phyloP scores from a whole-genome alignment of 2,797 vertebrate species.

The Microctenopoma stevenorrisi region DNA sequence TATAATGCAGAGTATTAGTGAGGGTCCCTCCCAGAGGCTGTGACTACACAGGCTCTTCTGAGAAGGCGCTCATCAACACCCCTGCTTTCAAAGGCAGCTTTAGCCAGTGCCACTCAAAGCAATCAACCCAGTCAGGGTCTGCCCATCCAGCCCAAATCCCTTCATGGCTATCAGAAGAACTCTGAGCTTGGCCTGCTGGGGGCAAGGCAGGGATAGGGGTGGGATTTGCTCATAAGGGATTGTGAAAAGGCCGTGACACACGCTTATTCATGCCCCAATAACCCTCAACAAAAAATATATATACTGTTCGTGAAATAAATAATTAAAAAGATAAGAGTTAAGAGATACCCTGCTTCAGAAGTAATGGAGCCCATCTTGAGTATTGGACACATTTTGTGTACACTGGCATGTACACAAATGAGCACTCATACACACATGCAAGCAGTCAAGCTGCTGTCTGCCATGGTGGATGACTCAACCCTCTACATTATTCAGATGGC shows the following conservation, averaged over 20 bases:
- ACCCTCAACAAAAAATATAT: constrained; percentile 80
- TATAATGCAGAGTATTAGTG: constrained; percentile 80
- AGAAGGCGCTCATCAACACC: constrained; percentile 79
- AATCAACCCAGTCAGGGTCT: constrained; percentile 84
- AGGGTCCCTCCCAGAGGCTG: constrained; percentile 84
- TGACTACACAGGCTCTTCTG: constrained; percentile 79
- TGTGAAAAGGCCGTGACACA: constrained; percentile 85
- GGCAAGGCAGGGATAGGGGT: constrained; percentile 78
- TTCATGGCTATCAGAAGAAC: constrained; percentile 85
- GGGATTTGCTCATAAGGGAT: constrained; percentile 83
- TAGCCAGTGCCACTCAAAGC: constrained; percentile 83
- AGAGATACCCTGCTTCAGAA: constrained; percentile 56
- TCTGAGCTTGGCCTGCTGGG: constrained; percentile 80
- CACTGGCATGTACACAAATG: constrained; percentile 38
- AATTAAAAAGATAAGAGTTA: constrained; percentile 61
- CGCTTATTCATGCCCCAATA: constrained; percentile 85
- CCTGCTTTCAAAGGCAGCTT: constrained; percentile 83
- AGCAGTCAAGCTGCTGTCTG: constrained; percentile 38
- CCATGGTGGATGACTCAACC: constrained; percentile 51
- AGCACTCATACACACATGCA: constrained; percentile 35
- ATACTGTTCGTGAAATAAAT: constrained; percentile 74
- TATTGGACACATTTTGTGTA: constrained; percentile 52
- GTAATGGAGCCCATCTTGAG: constrained; percentile 56
- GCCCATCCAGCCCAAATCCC: constrained; percentile 86
- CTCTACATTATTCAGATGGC: constrained; percentile 51